Conservation (phyloP, 2,113 vertebrate species). For the Clupea harengus region DNA sequence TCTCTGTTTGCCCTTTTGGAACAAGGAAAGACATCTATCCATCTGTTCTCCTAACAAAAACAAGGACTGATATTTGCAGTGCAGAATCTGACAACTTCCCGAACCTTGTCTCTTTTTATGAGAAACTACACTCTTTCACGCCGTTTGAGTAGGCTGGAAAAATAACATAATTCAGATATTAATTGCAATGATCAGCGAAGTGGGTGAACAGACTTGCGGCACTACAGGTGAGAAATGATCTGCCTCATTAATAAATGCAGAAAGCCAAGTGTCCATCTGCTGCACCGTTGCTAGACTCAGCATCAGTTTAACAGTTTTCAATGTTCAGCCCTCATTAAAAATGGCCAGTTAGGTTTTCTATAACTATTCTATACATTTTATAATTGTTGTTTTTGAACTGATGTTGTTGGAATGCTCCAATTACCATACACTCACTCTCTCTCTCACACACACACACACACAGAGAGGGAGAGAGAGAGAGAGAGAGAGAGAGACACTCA, state of each 20-base stretch:
- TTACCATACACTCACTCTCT: neutral
- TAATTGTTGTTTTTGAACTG: neutral
- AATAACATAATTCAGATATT: neutral
- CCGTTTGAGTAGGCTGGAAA: neutral
- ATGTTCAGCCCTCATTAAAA: neutral
- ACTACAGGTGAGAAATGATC: conserved; percentile 1
- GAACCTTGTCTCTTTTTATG: neutral
- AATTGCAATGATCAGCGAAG: neutral
- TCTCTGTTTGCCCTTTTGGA: neutral
- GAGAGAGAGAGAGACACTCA: neutral
- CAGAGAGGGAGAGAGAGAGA: too few relatives aligned
- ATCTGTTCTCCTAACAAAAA: neutral
- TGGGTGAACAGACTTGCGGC: neutral
- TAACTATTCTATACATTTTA: neutral
- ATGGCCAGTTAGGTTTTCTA: neutral
- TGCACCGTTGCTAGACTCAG: neutral
- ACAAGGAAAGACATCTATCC: neutral
- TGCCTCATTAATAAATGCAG: conserved; percentile 1
- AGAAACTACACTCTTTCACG: neutral
- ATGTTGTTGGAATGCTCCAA: neutral
- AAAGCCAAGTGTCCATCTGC: neutral
- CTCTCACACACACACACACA: neutral
- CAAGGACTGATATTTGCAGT: neutral
- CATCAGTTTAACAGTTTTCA: neutral
- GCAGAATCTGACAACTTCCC: neutral